Evolutionary conservation across 2,888 invertebrate genomes (phyloP).

Genomic region (Gerosis bhagava): DNA sequence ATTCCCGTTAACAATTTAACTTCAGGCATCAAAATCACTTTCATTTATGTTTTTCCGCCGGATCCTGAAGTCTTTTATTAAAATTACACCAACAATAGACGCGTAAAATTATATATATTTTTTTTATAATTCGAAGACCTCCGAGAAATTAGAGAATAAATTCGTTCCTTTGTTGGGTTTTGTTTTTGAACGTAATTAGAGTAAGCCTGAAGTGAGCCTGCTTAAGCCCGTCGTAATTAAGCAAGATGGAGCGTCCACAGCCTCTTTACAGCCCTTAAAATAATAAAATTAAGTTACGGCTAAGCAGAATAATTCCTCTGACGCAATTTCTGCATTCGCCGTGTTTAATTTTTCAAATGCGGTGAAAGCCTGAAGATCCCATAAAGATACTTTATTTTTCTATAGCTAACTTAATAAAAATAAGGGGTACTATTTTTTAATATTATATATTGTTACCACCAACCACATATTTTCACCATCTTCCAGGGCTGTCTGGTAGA

Average conservation of each 20-base stretch:
- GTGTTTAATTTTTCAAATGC: constrained; percentile 14
- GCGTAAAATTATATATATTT: constrained; percentile 28
- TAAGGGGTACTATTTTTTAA: too few species aligned
- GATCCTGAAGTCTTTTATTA: constrained; percentile 43
- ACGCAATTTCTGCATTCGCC: constrained; percentile 29
- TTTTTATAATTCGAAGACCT: constrained; percentile 60
- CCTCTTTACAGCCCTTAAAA: constrained; percentile 59
- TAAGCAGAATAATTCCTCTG: constrained; percentile 41
- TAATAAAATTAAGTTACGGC: constrained; percentile 62
- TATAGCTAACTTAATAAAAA: too few species aligned
- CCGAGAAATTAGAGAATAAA: constrained; percentile 73
- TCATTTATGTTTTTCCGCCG: constrained; percentile 6
- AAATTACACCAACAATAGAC: constrained; percentile 44
- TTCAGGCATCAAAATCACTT: constrained; percentile 16
- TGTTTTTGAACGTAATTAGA: constrained; percentile 76
- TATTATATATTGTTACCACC: too few species aligned
- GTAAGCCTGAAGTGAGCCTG: constrained; percentile 55
- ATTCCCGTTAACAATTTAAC: constrained; percentile 18
- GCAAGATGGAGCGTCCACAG: constrained; percentile 61
- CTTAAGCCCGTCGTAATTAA: constrained; percentile 69
- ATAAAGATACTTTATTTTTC: too few species aligned
- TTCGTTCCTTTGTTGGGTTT: constrained; percentile 61
- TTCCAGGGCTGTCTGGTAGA: too few species aligned
- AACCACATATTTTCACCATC: too few species aligned
- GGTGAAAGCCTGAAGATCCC: constrained; percentile 7